These are phyloP conservation scores for Glossosoma conforme DNA, from an alignment of 1,140 invertebrate species.

Conservation along the genomic window DNA sequence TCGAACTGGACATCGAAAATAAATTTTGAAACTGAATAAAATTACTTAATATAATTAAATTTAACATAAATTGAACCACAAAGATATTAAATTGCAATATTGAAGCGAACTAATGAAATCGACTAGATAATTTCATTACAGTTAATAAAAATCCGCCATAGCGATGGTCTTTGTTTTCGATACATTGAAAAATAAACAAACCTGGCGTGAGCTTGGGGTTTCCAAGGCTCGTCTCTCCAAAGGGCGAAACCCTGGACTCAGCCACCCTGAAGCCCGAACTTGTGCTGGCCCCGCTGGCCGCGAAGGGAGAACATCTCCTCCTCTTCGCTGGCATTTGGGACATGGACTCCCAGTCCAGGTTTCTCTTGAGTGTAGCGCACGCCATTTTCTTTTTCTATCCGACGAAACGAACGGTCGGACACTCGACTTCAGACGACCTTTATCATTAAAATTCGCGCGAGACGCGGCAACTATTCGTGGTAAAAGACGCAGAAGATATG, in stretches of 20 bases:
- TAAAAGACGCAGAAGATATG: not conserved
- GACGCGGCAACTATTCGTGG: not conserved
- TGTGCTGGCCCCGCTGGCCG: slow-evolving; percentile 62
- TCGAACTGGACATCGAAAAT: too few relatives aligned
- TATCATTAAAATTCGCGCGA: not conserved
- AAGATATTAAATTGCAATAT: too few relatives aligned
- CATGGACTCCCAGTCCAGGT: slow-evolving; percentile 88
- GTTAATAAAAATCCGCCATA: too few relatives aligned
- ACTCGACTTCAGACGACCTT: not conserved
- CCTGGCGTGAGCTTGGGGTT: slow-evolving; percentile 80
- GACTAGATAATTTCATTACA: too few relatives aligned
- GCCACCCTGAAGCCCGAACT: slow-evolving; percentile 57
- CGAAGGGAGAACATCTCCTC: slow-evolving; percentile 81
- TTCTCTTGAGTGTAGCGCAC: slow-evolving; percentile 91
- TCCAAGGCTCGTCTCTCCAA: slow-evolving; percentile 61
- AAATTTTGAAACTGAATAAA: too few relatives aligned
- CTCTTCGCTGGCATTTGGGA: slow-evolving; percentile 77
- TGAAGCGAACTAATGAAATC: too few relatives aligned
- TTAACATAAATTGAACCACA: too few relatives aligned
- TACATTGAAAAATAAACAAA: slow-evolving; percentile 38
- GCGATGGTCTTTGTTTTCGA: slow-evolving; percentile 18
- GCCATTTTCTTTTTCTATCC: slow-evolving; percentile 70
- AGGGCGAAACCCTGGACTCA: slow-evolving; percentile 60
- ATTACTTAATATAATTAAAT: too few relatives aligned
- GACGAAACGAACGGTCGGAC: slow-evolving; percentile 15